Base-by-base conservation (phyloP, 1,140 invertebrate genomes). In the Drosophila lacertosa region DNA sequence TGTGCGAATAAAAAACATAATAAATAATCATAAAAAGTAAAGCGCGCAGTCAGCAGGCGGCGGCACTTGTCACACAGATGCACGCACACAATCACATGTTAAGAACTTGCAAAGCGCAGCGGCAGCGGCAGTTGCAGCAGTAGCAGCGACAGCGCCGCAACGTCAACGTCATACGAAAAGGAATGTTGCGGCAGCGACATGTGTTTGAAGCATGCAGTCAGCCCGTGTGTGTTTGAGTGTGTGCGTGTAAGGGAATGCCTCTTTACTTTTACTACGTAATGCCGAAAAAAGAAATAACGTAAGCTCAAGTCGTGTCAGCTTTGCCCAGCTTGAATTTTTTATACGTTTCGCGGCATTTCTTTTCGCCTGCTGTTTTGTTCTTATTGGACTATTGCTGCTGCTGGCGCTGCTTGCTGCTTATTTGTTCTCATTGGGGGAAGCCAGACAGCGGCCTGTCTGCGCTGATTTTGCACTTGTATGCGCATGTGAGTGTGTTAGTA, bases 11-110 rank as follows among this genome's bases (percentile, higher is more conserved):
- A 47, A 37, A 54, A 50, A 45, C 35, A 55, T 68, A 78, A 53
- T 57, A 75, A 80, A 84, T 80, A 88, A 86, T 81, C 82, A 86
- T 81, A 81, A 77, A 80, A 73, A 65, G 42, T 64, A 59, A 64
- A 76, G 51, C 63, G 69, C 63, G 45, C 57, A 73, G 74, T 73
- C 57, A 72, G 65, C 69, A 73, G 44, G 57, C 73, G 44, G 40
- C 35, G 44, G 48, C 32, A 48, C 62, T 71, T 74, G 53, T 66
- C 55, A 60, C 58, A 64, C 22, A 33, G 29, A 32, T 47, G n/a
- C 37, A 33, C 26, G 45, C 58, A 58, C 33, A 33, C 22, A 50
- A n/a, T 22, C 40, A 55, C 45, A 64, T 65, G 44, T 65, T 35
- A 65, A 59, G 51, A 66, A 51, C 60, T 65, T 50, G 55, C 45